A percentile compares a stretch with the other conserved stretches of the same genome.
These are phyloP conservation scores for Taenioides sp. DNA, from an alignment of 2,797 vertebrate genomes.

Conservation along the genomic window DNA sequence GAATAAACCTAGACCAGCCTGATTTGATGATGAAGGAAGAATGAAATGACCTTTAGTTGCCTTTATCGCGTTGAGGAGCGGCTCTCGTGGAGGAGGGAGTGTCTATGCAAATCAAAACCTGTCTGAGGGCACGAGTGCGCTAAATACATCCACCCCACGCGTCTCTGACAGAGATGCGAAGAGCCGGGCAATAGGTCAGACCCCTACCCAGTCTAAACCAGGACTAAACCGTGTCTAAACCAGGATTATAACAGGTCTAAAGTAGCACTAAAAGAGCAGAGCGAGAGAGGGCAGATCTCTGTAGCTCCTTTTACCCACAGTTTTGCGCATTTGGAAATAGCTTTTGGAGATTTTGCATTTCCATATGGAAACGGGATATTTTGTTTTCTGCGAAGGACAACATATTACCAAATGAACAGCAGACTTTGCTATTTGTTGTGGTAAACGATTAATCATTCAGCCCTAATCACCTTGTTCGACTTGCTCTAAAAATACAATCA, in stretches of 20 bases:
- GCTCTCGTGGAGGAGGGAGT: conserved; percentile 47
- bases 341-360: conserved; percentile 12
- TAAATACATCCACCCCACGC: conserved; percentile 18
- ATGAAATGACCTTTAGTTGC: neutral
- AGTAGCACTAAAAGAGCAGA: neutral
- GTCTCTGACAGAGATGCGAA: conserved; percentile 26
- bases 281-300: neutral
- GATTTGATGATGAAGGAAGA: neutral
- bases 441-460: neutral
- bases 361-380: neutral
- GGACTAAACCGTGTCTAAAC: neutral
- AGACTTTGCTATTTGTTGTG: neutral
- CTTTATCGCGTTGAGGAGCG: neutral
- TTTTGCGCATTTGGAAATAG: neutral
- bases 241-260: neutral
- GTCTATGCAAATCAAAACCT: conserved; percentile 72
- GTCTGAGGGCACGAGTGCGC: conserved; percentile 22
- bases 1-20: neutral
- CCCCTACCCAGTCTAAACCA: neutral
- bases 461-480: neutral
- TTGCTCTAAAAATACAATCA: neutral
- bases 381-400: neutral
- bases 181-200: neutral
- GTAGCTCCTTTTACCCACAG: neutral
- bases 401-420: neutral